These are phyloP conservation scores for Ochropacha duplaris DNA, from an alignment of 2,888 invertebrate genomes.

Conservation along the genomic window DNA sequence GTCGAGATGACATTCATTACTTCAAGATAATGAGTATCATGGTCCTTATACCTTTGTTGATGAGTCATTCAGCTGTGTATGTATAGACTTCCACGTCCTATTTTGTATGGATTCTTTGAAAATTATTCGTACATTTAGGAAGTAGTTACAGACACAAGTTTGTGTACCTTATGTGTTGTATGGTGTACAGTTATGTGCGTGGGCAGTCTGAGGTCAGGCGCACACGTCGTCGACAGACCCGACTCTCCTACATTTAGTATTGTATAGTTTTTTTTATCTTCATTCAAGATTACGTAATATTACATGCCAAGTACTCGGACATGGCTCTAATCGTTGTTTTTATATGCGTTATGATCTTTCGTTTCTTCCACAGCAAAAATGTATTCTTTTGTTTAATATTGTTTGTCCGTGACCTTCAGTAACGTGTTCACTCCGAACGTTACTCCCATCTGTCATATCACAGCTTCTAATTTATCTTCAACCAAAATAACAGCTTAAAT, in stretches of 20 bases:
- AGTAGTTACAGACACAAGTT: not conserved
- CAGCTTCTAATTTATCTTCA: not conserved
- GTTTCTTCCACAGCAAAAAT: not conserved
- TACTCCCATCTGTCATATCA: not conserved
- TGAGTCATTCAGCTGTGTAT: not conserved
- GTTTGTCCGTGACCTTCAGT: not conserved
- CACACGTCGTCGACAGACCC: slow-evolving; percentile 47
- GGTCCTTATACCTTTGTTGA: not conserved
- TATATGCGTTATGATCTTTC: not conserved
- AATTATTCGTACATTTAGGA: not conserved
- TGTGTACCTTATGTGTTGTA: slow-evolving; percentile 11
- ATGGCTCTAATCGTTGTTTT: slow-evolving; percentile 5
- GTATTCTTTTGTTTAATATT: not conserved
- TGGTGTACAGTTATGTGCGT: slow-evolving; percentile 66
- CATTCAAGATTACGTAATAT: slow-evolving; percentile 12
- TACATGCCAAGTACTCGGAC: slow-evolving; percentile 6
- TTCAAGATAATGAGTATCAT: not conserved
- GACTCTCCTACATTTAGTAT: slow-evolving; percentile 44
- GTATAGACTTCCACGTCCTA: not conserved
- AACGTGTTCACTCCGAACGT: not conserved
- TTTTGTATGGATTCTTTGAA: not conserved
- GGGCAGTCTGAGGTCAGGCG: slow-evolving; percentile 58
- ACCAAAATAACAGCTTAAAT: not conserved
- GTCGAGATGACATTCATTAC: slow-evolving; percentile 27
- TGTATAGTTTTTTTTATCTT: slow-evolving; percentile 26